phyloP scores from a whole-genome alignment of 2,797 vertebrate species.

The Tympanoctomys barrerae region DNA sequence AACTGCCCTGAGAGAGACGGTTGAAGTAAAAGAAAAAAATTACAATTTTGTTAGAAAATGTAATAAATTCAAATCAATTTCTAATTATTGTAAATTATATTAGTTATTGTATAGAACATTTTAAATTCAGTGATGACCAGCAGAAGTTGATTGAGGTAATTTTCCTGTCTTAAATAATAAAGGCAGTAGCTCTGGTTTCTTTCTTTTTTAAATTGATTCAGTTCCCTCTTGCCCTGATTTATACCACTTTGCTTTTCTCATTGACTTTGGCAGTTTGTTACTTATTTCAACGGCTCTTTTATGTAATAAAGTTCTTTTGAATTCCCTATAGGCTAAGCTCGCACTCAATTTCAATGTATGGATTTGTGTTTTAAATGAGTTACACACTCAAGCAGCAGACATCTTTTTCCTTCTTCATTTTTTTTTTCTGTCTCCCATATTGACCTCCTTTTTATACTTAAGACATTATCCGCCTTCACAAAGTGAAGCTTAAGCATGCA shows the following conservation, averaged over 20 bases:
- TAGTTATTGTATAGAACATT: not conserved
- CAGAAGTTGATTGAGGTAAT: constrained; percentile 41
- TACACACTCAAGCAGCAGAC: constrained; percentile 54
- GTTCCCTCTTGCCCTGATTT: constrained; percentile 75
- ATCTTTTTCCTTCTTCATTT: constrained; percentile 30
- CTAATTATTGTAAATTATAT: not conserved
- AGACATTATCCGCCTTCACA: constrained; percentile 68
- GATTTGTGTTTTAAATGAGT: constrained; percentile 74
- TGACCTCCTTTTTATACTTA: constrained; percentile 64
- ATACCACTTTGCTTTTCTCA: constrained; percentile 69
- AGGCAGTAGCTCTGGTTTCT: not conserved
- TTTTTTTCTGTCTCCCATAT: constrained; percentile 55
- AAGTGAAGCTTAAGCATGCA: constrained; percentile 45
- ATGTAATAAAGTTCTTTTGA: constrained; percentile 65
- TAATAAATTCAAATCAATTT: not conserved
- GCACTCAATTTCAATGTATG: constrained; percentile 55
- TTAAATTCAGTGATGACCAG: constrained; percentile 22
- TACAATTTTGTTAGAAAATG: not conserved
- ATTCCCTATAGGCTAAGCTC: constrained; percentile 59
- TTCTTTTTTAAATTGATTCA: constrained; percentile 63
- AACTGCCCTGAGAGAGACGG: not conserved
- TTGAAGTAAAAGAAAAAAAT: constrained; percentile 8
- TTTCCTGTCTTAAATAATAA: constrained; percentile 41
- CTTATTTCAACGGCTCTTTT: constrained; percentile 70
- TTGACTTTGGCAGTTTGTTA: constrained; percentile 73